Evolutionary conservation across 2,113 vertebrate species (phyloP).

Genomic region (Cygnus atratus): DNA sequence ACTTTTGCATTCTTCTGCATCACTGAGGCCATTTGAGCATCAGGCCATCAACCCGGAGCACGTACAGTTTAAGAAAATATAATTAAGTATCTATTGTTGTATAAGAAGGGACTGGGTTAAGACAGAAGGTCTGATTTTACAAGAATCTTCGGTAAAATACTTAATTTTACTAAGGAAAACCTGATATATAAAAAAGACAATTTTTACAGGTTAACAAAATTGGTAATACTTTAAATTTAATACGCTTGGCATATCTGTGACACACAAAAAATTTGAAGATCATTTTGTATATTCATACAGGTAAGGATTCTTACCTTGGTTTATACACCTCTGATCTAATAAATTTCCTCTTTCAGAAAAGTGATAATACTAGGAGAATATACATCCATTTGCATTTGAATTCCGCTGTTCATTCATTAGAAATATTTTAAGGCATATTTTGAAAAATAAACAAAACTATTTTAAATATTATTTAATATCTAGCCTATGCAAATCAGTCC

Average conservation of each 20-base stretch:
- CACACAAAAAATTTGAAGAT: neutral
- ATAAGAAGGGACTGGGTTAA: neutral
- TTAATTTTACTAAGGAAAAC: neutral
- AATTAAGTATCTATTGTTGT: constrained; percentile 33
- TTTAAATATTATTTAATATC: neutral
- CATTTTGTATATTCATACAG: neutral
- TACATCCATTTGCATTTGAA: neutral
- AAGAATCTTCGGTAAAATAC: neutral
- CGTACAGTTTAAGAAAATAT: constrained; percentile 21
- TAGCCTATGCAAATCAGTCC: neutral
- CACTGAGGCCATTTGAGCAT: constrained; percentile 61
- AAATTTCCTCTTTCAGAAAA: neutral
- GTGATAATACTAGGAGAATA: neutral
- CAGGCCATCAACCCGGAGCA: constrained; percentile 63
- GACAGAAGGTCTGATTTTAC: neutral
- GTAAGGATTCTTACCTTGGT: neutral
- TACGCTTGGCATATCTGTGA: neutral
- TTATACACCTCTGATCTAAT: neutral
- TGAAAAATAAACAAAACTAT: neutral
- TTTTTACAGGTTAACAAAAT: neutral
- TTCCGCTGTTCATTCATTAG: neutral
- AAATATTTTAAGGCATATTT: neutral
- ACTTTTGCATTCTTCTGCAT: constrained; percentile 72
- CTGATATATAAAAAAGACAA: neutral
- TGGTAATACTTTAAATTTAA: neutral